Evolutionary conservation across 2,113 vertebrate genomes (phyloP).

Genomic region (Gymnobelideus leadbeateri): DNA sequence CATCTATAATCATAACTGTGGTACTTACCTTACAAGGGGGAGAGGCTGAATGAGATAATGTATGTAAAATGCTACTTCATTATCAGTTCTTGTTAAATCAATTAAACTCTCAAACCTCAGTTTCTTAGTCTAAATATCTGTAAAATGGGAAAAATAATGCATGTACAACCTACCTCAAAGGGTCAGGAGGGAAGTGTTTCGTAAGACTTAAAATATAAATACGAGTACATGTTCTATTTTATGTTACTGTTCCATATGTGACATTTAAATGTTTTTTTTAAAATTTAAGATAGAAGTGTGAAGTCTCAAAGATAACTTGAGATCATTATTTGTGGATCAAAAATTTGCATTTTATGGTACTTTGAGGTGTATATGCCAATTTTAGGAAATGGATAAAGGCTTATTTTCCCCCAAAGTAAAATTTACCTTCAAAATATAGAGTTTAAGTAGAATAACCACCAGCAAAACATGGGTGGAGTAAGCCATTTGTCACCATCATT

Average conservation of each 20-base stretch:
- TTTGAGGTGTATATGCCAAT: not conserved
- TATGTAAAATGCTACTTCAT: not conserved
- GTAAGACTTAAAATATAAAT: not conserved
- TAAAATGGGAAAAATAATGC: not conserved
- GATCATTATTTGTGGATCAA: not conserved
- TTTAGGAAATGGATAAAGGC: not conserved
- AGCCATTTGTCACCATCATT: not conserved
- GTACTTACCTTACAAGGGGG: not conserved
- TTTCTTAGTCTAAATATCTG: not conserved
- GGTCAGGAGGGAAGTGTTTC: not conserved
- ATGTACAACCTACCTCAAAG: not conserved
- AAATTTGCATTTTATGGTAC: not conserved
- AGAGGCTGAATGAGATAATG: not conserved
- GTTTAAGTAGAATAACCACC: not conserved
- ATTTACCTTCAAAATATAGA: not conserved
- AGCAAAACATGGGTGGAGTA: not conserved
- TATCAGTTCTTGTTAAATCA: not conserved
- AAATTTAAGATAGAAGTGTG: not conserved
- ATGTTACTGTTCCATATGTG: not conserved
- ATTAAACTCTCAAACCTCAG: not conserved
- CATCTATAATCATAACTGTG: not conserved
- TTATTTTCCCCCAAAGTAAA: not conserved
- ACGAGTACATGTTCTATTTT: not conserved
- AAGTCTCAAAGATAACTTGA: not conserved
- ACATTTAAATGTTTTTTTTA: not conserved